These are phyloP conservation scores for Phenganax subtilis DNA, from an alignment of 92 coral and sea anemone genomes.

Conservation along the genomic window DNA sequence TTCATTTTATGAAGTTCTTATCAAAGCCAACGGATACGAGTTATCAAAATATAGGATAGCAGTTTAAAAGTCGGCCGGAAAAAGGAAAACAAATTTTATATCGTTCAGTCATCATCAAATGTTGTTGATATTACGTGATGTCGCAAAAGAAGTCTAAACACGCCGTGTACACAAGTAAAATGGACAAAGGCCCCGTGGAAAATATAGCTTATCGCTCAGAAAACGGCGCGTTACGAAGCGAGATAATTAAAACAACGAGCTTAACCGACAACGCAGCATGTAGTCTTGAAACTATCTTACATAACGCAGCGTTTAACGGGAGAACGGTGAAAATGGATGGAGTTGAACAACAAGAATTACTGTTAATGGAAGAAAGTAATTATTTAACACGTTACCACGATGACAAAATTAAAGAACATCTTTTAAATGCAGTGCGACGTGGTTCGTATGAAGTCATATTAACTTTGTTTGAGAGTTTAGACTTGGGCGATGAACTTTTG, in stretches of 20 bases:
- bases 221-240: background rate
- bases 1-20: too few relatives aligned
- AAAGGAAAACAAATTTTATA: too few relatives aligned
- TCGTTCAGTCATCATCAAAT: background rate
- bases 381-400: constrained; percentile 20
- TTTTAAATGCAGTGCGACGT: constrained; percentile 24
- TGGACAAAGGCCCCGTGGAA: constrained; percentile 19
- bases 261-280: background rate
- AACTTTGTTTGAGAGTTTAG: constrained; percentile 22
- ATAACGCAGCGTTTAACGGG: constrained; percentile 9
- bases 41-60: too few relatives aligned
- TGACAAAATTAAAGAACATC: constrained; percentile 24
- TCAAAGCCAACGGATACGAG: too few relatives aligned
- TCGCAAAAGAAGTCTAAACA: background rate
- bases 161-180: background rate
- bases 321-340: background rate
- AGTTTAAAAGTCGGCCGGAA: too few relatives aligned
- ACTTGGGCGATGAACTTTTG: constrained; percentile 8
- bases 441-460: constrained; percentile 26
- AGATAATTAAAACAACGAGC: background rate
- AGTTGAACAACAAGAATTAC: constrained; percentile 4
- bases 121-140: background rate
- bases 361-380: background rate
- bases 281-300: background rate
- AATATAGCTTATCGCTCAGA: constrained; percentile 21